These are phyloP conservation scores for Vollenhovia emeryi DNA, from an alignment of 1,140 invertebrate species.

Conservation along the genomic window DNA sequence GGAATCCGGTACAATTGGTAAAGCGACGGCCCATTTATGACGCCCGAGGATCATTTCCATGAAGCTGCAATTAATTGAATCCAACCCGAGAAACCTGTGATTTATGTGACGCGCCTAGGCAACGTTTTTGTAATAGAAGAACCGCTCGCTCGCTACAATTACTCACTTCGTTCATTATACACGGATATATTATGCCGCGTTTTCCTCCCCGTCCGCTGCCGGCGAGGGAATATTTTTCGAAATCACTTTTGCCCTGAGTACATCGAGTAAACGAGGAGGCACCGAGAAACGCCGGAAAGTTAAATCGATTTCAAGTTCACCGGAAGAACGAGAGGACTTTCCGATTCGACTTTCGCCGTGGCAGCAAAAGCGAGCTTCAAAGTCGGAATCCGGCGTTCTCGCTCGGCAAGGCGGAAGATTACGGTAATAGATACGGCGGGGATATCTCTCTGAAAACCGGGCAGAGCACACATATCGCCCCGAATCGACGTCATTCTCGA, in stretches of 20 bases:
- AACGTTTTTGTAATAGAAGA: not conserved
- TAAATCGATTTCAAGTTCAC: slow-evolving; percentile 58
- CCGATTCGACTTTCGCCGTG: slow-evolving; percentile 43
- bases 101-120: not conserved
- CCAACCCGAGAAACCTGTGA: not conserved
- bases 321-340: slow-evolving; percentile 47
- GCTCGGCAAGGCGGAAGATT: slow-evolving; percentile 57
- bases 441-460: slow-evolving; percentile 23
- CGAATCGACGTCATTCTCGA: slow-evolving; percentile 50
- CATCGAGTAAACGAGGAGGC: slow-evolving; percentile 14
- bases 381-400: slow-evolving; percentile 44
- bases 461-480: not conserved
- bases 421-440: slow-evolving; percentile 55
- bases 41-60: slow-evolving; percentile 24
- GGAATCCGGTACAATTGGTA: slow-evolving; percentile 13
- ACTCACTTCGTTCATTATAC: not conserved
- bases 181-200: not conserved
- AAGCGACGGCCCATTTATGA: slow-evolving; percentile 28
- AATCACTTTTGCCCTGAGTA: slow-evolving; percentile 17
- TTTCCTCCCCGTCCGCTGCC: not conserved
- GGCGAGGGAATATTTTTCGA: not conserved
- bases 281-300: slow-evolving; percentile 31
- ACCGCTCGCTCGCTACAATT: slow-evolving; percentile 5
- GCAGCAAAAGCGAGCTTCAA: slow-evolving; percentile 52
- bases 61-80: slow-evolving; percentile 27